Percentiles rank a stretch among this genome's conserved stretches.
These are phyloP conservation scores for Parus major DNA, from an alignment of 2,113 vertebrate species.

Conservation along the genomic window DNA sequence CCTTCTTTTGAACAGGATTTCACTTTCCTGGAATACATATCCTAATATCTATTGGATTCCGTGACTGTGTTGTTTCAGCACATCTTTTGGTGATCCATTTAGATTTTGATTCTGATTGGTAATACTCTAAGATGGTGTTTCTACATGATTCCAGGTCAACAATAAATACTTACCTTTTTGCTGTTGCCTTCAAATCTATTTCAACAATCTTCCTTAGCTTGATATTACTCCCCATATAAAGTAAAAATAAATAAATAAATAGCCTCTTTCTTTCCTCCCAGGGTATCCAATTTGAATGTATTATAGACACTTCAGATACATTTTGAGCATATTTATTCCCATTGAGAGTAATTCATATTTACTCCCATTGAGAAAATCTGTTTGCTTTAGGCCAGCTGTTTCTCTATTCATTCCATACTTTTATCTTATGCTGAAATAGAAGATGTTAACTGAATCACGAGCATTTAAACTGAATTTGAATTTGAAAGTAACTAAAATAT, in stretches of 20 bases:
- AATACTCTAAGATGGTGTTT: not conserved
- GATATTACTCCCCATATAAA: not conserved
- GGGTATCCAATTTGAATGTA: not conserved
- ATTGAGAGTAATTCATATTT: not conserved
- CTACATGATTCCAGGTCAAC: not conserved
- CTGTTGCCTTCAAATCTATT: not conserved
- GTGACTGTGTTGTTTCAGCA: not conserved
- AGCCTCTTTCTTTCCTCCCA: not conserved
- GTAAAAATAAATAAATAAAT: not conserved
- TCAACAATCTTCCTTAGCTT: not conserved
- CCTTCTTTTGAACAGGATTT: not conserved
- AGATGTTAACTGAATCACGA: not conserved
- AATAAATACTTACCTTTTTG: not conserved
- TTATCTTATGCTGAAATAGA: not conserved
- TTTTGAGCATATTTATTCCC: not conserved
- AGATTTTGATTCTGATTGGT: not conserved
- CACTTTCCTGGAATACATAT: accelerated
- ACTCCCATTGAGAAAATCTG: not conserved
- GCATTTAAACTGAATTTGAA: not conserved
- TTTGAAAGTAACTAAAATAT: not conserved
- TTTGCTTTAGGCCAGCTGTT: not conserved
- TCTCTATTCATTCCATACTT: not conserved
- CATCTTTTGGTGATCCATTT: not conserved
- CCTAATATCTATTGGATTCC: not conserved
- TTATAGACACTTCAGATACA: not conserved